Evolutionary conservation across 2,888 invertebrate species (phyloP).

Genomic region (Temnothorax rugatulus): DNA sequence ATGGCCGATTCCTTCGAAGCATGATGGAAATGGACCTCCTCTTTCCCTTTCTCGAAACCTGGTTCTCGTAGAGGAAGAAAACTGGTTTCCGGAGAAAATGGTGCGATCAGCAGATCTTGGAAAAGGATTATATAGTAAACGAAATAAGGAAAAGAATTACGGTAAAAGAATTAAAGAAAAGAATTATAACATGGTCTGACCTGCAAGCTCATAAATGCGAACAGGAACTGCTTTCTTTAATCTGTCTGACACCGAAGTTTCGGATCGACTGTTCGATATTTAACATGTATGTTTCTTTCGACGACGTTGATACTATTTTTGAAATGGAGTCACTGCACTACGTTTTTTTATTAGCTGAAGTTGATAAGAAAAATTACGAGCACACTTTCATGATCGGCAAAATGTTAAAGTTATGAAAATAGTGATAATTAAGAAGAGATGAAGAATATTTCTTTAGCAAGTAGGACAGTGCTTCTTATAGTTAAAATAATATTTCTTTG

Average conservation of each 20-base stretch:
- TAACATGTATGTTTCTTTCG: not conserved
- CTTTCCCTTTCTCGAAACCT: not conserved
- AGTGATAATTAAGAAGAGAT: not conserved
- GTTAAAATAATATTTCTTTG: not conserved
- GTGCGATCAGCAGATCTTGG: not conserved
- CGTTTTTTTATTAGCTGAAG: not conserved
- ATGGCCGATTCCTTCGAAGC: not conserved
- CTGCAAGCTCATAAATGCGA: not conserved
- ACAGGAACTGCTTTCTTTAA: slow-evolving; percentile 27
- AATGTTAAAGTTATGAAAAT: not conserved
- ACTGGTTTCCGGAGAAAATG: slow-evolving; percentile 20
- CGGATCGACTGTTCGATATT: not conserved
- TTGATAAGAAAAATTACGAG: not conserved
- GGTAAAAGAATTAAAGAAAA: not conserved
- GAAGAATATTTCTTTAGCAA: not conserved
- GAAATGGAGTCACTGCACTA: not conserved
- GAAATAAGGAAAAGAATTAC: not conserved
- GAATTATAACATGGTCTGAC: not conserved
- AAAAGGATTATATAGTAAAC: not conserved
- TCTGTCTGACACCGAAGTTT: not conserved
- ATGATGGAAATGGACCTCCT: not conserved
- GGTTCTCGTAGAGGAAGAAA: not conserved
- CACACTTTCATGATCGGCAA: not conserved
- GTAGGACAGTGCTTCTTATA: not conserved
- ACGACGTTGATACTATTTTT: not conserved